Conservation (phyloP, 2,797 vertebrate genomes). For the Ispidina picta region DNA sequence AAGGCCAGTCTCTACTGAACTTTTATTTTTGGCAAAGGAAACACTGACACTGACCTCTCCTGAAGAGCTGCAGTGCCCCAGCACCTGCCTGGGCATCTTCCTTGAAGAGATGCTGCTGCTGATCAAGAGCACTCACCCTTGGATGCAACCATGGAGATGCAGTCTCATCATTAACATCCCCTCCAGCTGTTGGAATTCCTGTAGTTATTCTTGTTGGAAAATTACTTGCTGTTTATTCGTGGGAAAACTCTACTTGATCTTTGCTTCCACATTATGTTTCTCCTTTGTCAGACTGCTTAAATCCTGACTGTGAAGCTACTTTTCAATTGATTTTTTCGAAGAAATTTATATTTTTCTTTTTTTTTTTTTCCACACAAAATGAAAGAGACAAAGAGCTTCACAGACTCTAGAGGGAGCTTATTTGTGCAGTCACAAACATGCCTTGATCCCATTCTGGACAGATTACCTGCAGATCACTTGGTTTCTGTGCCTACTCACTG, state of each 20-base stretch:
- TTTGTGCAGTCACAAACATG: not conserved
- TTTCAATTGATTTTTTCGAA: not conserved
- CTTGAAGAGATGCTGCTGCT: not conserved
- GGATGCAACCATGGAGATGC: not conserved
- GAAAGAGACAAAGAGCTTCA: not conserved
- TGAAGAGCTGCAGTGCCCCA: not conserved
- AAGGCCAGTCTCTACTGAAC: constrained; percentile 9
- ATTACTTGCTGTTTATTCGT: not conserved
- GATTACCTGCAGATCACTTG: not conserved
- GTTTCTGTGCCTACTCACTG: not conserved
- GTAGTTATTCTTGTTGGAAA: not conserved
- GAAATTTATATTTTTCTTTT: not conserved
- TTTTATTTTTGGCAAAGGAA: constrained; percentile 22
- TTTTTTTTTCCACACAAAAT: not conserved
- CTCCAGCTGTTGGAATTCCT: not conserved
- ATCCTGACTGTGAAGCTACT: not conserved
- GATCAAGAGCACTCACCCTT: not conserved
- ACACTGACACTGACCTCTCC: not conserved
- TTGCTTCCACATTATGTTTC: not conserved
- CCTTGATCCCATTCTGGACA: not conserved
- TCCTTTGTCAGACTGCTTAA: not conserved
- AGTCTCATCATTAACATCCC: not conserved
- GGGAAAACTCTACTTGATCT: not conserved
- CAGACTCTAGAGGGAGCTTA: not conserved
- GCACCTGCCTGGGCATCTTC: not conserved